Evolutionary conservation across 2,797 vertebrate species (phyloP), one percentile per base, ranked within the genome.

Genomic region (Artibeus lituratus): DNA sequence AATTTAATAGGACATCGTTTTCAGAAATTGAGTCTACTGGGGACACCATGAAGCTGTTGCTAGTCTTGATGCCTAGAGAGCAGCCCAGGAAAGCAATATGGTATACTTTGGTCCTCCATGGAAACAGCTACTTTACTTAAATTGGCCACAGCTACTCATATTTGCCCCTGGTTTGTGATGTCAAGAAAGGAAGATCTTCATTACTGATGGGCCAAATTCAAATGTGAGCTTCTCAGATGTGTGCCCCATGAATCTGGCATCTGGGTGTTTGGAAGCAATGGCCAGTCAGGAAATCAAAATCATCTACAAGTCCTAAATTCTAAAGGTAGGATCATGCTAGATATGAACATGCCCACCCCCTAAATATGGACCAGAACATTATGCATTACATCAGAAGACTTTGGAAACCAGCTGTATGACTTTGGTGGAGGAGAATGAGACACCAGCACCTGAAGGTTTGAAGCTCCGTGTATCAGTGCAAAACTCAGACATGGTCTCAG

Each of bases 181-280:
- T 67, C 62, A 97, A 97, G 37, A 98, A 97, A 91, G 99, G 98
- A 98, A 97, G 84, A 96, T 99, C 37, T 82, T 99, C 2, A 59
- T 59, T 26, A 98, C 99, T 47, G 99, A 98, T 0, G 99, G 99
- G 44, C 98, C 99, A 78, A 98, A 99, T 96, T 98, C 99, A 32
- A 98, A 96, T 10, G 98, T 98, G 18, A 99, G 98, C 90, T 99
- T 99, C 95, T 98, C 98, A 67, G 97, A 99, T 90, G 98, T 98
- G 0, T 96, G 99, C 47, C 77, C 98, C 51, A 97, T 99, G 93
- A 98, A 99, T 98, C 97, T 99, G 47, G 98, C 39, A 97, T 99
- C 29, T 99, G 99, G 98, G 98, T 99, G 53, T 99, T 99, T 95
- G 99, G 98, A 42, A 99, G 99, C 0, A 99, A 99, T 0, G 98